phyloP scores from a whole-genome alignment of 2,888 invertebrate species.

The Sinhomidia bicolor region DNA sequence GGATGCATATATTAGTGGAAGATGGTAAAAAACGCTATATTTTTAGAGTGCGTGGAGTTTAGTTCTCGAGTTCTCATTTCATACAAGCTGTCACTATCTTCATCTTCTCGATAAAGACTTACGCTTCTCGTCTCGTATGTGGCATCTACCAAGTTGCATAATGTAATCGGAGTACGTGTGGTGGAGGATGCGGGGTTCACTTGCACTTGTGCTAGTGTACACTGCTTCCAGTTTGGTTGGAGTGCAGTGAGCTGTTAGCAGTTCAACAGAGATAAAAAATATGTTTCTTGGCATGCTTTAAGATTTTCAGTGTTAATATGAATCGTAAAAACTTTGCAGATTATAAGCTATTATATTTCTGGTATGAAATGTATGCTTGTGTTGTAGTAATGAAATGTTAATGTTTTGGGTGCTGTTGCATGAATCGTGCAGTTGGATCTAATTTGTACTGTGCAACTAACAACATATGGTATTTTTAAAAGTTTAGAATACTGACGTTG shows the following conservation, averaged over 20 bases:
- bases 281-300: conserved; percentile 33
- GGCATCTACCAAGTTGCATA: not conserved
- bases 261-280: not conserved
- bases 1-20: conserved; percentile 33
- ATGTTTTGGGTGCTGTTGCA: no score
- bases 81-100: conserved; percentile 21
- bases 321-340: no score
- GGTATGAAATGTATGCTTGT: no score
- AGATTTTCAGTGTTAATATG: conserved; percentile 4
- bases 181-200: not conserved
- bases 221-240: conserved; percentile 29
- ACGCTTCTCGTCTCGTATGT: no score
- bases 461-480: no score
- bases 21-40: conserved; percentile 4
- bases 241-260: not conserved
- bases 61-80: not conserved
- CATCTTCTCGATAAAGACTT: not conserved
- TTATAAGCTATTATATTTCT: no score
- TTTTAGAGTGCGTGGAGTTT: conserved; percentile 46
- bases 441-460: no score
- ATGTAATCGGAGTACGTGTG: not conserved
- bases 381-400: no score
- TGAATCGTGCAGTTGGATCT: no score
- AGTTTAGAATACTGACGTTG: no score
- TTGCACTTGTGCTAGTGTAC: conserved; percentile 26